phyloP scores from a whole-genome alignment of 1,140 invertebrate genomes.

The Drosophila tani region DNA sequence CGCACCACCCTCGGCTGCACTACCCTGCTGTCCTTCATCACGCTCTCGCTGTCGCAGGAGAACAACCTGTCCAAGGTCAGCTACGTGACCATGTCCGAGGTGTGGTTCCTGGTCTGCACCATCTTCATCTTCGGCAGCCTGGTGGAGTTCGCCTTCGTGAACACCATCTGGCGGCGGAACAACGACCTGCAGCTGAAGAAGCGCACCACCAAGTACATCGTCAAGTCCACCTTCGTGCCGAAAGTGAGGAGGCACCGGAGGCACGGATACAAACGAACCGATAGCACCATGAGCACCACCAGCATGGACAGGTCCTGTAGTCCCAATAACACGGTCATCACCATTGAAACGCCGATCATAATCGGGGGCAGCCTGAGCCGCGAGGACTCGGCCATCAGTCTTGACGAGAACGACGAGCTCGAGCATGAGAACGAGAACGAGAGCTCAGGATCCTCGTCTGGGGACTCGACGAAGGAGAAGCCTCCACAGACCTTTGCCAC shows the following conservation, averaged over 20 bases:
- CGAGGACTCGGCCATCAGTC: conserved; percentile 59
- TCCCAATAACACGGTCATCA: conserved; percentile 64
- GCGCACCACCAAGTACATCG: conserved; percentile 92
- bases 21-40: conserved; percentile 95
- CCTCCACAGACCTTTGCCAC: conserved; percentile 86
- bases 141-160: conserved; percentile 95
- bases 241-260: conserved; percentile 88
- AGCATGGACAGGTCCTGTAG: conserved; percentile 81
- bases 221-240: conserved; percentile 92
- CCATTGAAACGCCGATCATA: conserved; percentile 70
- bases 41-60: conserved; percentile 90
- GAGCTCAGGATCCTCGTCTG: conserved; percentile 40
- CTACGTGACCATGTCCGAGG: conserved; percentile 94
- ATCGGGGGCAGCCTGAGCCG: conserved; percentile 52
- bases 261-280: conserved; percentile 84
- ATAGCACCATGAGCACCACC: conserved; percentile 85
- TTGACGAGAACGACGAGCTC: conserved; percentile 64
- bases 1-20: conserved; percentile 91
- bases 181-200: conserved; percentile 93
- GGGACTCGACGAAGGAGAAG: conserved; percentile 42
- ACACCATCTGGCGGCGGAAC: conserved; percentile 93
- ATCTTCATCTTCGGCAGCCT: conserved; percentile 94
- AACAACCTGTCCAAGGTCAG: conserved; percentile 94
- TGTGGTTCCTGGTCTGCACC: conserved; percentile 94
- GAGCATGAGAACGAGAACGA: conserved; percentile 46